Percentiles rank a stretch among this genome's conserved stretches.
phyloP scores from a whole-genome alignment of 2,797 vertebrate genomes.

The Telmatherina bonti region DNA sequence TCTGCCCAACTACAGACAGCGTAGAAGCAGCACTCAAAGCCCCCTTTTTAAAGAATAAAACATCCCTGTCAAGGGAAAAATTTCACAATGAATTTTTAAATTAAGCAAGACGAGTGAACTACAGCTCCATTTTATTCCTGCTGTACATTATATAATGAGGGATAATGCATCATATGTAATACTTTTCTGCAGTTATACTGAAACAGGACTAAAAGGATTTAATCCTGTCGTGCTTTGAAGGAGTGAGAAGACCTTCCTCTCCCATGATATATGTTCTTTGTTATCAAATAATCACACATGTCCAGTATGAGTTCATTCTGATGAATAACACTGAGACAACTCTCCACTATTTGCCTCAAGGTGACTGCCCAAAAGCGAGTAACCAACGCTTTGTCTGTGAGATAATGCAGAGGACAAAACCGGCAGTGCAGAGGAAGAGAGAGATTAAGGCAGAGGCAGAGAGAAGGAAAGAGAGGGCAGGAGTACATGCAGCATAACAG shows the following conservation, averaged over 20 bases:
- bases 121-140: not conserved
- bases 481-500: slow-evolving; percentile 53
- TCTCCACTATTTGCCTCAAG: slow-evolving; percentile 49
- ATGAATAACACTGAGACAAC: slow-evolving; percentile 12
- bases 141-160: not conserved
- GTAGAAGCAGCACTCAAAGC: not conserved
- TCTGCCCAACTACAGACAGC: not conserved
- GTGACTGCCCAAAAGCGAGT: slow-evolving; percentile 61
- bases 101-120: not conserved
- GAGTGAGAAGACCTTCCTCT: not conserved
- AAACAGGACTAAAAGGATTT: not conserved
- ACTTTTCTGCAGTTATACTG: not conserved
- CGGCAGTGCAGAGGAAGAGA: slow-evolving; percentile 37
- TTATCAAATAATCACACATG: not conserved
- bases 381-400: slow-evolving; percentile 54
- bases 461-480: slow-evolving; percentile 9
- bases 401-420: slow-evolving; percentile 61
- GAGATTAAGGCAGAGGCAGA: slow-evolving; percentile 48
- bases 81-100: not conserved
- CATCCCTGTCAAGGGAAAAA: not conserved
- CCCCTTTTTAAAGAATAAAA: not conserved
- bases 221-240: not conserved
- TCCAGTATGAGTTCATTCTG: slow-evolving; percentile 1
- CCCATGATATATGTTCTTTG: not conserved
- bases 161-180: not conserved